A percentile compares a stretch with the other conserved stretches of the same genome.
These are phyloP conservation scores for Xestoiulus laeticollis DNA, from an alignment of 2,888 invertebrate species.

Conservation along the genomic window DNA sequence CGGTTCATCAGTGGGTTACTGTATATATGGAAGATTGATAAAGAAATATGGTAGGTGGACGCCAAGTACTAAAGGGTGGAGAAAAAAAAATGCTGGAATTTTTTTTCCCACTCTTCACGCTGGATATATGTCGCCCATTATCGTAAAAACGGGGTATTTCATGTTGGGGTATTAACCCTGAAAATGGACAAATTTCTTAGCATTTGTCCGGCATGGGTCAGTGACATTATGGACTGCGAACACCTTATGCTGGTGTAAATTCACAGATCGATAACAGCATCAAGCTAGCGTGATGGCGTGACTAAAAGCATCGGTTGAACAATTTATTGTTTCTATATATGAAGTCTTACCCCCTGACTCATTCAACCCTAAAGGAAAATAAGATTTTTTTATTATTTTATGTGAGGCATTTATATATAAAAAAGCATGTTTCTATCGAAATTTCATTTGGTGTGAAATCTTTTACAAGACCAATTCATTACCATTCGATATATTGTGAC, in stretches of 20 bases:
- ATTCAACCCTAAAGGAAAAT: background rate
- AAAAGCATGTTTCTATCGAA: background rate
- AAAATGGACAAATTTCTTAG: background rate
- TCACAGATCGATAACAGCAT: constrained; percentile 17
- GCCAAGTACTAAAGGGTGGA: constrained; percentile 19
- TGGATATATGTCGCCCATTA: background rate
- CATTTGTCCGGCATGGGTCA: background rate
- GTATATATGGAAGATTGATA: constrained; percentile 2
- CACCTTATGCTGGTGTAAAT: background rate
- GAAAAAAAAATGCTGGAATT: background rate
- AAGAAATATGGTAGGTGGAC: background rate
- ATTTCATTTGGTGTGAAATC: too few relatives aligned
- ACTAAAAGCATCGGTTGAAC: background rate
- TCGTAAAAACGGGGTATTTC: background rate
- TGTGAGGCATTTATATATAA: background rate
- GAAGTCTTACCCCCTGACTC: background rate
- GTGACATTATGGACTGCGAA: background rate
- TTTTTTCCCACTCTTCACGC: background rate
- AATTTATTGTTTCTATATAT: background rate
- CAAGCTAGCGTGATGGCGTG: background rate
- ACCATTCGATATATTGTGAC: too few relatives aligned
- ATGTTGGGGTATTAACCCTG: constrained; percentile 16
- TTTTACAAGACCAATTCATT: too few relatives aligned
- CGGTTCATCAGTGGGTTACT: constrained; percentile 26
- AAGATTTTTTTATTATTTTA: background rate